These are phyloP conservation scores for Sarcoramphus papa DNA, from an alignment of 2,797 vertebrate genomes.

Conservation along the genomic window DNA sequence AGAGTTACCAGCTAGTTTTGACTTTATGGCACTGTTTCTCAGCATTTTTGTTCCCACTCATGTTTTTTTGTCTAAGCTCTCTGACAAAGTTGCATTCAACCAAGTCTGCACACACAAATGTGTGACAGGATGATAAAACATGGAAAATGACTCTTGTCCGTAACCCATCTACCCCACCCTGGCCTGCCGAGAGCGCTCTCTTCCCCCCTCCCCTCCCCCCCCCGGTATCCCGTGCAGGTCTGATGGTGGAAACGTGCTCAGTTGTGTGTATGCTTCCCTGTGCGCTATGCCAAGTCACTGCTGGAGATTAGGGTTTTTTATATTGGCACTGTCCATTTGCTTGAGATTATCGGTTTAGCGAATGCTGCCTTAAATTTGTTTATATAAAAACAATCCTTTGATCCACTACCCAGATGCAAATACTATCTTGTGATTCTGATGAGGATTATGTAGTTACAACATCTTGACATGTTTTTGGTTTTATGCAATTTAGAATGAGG, in stretches of 20 bases:
- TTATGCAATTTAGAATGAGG: neutral
- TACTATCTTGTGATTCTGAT: constrained; percentile 42
- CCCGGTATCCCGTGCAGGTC: accelerated
- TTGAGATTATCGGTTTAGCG: constrained; percentile 29
- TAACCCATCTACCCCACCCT: accelerated
- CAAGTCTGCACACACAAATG: accelerated
- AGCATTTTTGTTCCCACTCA: accelerated
- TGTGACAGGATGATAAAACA: neutral
- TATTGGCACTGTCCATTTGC: neutral
- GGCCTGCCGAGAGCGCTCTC: neutral
- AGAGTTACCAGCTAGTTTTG: neutral
- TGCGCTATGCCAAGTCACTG: neutral
- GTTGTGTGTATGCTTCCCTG: accelerated
- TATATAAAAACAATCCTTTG: constrained; percentile 65
- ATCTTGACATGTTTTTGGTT: constrained; percentile 31
- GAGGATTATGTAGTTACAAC: constrained; percentile 47
- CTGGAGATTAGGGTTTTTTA: neutral
- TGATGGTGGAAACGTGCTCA: neutral
- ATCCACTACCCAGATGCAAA: constrained; percentile 54
- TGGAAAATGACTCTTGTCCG: accelerated
- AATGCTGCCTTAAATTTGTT: constrained; percentile 43
- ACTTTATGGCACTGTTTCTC: accelerated
- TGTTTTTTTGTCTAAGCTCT: neutral
- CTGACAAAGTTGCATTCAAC: accelerated
- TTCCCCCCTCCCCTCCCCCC: accelerated